phyloP scores from a whole-genome alignment of 1,140 invertebrate genomes.

The Temnothorax nylanderi region DNA sequence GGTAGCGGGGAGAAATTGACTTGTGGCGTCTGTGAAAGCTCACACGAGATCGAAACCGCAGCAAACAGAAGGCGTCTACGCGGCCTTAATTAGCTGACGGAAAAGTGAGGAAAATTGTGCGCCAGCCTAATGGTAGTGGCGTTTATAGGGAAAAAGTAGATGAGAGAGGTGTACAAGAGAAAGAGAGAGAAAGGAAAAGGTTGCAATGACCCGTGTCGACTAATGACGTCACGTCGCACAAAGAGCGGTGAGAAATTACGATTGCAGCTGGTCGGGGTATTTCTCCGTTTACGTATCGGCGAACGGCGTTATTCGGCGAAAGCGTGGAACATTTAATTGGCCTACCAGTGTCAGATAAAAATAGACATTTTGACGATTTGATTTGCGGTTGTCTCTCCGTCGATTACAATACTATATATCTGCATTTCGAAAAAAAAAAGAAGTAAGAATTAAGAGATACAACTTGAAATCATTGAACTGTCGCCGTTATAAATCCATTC shows the following conservation, averaged over 20 bases:
- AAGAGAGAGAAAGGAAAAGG: not conserved
- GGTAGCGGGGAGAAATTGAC: not conserved
- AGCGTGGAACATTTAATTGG: conserved; percentile 43
- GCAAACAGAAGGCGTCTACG: conserved; percentile 45
- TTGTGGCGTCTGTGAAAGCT: conserved; percentile 28
- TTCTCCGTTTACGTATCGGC: conserved; percentile 41
- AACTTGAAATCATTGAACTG: not conserved
- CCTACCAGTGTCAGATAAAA: conserved; percentile 14
- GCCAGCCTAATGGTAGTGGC: not conserved
- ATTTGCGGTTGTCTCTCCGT: conserved; percentile 7
- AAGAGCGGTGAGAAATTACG: conserved; percentile 59
- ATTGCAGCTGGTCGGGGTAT: conserved; percentile 37
- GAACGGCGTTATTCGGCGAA: not conserved
- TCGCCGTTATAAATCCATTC: no score
- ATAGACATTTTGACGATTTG: conserved; percentile 17
- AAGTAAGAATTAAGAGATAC: not conserved
- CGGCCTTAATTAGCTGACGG: conserved; percentile 58
- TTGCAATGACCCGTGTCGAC: conserved; percentile 30
- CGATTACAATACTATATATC: not conserved
- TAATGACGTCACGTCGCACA: conserved; percentile 62
- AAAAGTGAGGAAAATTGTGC: conserved; percentile 55
- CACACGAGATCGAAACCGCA: conserved; percentile 39
- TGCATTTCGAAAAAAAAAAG: not conserved
- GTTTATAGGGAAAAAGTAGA: conserved; percentile 27
- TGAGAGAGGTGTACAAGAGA: not conserved